Evolutionary conservation across 2,113 vertebrate genomes (phyloP), one percentile per base, ranked within the genome.

Genomic region (Nannobrachium achirus): DNA sequence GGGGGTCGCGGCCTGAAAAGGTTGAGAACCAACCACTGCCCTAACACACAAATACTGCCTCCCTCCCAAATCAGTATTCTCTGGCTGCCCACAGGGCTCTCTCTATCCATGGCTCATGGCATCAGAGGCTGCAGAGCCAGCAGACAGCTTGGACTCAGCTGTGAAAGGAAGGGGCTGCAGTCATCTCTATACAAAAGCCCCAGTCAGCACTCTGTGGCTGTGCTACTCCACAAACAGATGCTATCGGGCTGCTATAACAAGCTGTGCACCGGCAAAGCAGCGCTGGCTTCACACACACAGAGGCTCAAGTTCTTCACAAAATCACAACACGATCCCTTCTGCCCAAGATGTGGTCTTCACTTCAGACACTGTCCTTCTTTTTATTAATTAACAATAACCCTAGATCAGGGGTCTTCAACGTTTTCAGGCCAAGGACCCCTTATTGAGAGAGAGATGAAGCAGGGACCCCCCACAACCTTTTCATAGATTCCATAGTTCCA

Each of bases 201-300:
- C 51, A 74, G 66, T 90, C 88, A 89, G 86, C 87, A 76, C 53
- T 81, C 66, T 72, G 7, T 16, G n/a, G n/a, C n/a, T n/a, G 25
- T 14, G 69, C 11, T 53, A 63, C 79, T 85, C 64, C 55, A 79
- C 80, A 83, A 87, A 80, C 81, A 83, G 75, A 85, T 80, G 76
- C 79, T 72, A 81, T 82, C 76, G 63, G 84, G 56, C 40, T n/a
- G n/a, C n/a, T n/a, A 61, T 76, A 71, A 84, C 74, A 79, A 74
- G n/a, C n/a, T n/a, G 78, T 16, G 44, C 16, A 63, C 38, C 64
- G 76, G 71, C 64, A 42, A 14, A 63, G 59, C 42, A 40, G 71
- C 8, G 0, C 19, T 14, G 56, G 62, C 66, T 76, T 51, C 69
- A 81, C 59, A 71, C 69, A 81, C 59, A 71, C 19, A 56, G 58